Evolutionary conservation across 92 coral and sea anemone genomes (phyloP).

Genomic region (Palythoa caribaeorum): DNA sequence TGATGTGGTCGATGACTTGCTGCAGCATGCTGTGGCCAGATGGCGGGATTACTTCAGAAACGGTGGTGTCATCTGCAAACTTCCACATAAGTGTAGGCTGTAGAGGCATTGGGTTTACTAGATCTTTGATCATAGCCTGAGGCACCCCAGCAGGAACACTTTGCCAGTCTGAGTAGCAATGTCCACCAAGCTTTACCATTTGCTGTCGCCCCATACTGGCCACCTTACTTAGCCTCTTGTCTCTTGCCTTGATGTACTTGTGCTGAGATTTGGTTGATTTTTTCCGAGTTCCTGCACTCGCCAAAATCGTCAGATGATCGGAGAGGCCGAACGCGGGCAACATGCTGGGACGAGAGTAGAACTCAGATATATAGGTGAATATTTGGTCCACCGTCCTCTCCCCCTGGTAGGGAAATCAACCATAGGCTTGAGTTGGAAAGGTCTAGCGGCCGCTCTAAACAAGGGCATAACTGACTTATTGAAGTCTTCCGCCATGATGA

Average conservation of each 20-base stretch:
- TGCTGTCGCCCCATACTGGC: constrained; percentile 1
- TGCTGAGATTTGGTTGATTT: neutral
- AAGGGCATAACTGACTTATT: constrained; percentile 6
- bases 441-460: constrained; percentile 27
- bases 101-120: neutral
- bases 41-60: constrained; percentile 4
- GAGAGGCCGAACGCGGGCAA: neutral
- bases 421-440: constrained; percentile 54
- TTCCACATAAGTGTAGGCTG: constrained; percentile 19
- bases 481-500: neutral
- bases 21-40: neutral
- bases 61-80: constrained; percentile 34
- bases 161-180: constrained; percentile 5
- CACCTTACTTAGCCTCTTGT: neutral
- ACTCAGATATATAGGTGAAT: constrained; percentile 24
- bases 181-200: constrained; percentile 22
- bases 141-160: constrained; percentile 41
- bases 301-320: neutral
- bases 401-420: constrained; percentile 58
- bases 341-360: neutral
- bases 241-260: constrained; percentile 3
- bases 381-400: constrained; percentile 53
- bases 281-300: neutral
- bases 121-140: constrained; percentile 45
- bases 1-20: neutral